Evolutionary conservation across 2,888 invertebrate species (phyloP).

Genomic region (Metallyticus violacea): DNA sequence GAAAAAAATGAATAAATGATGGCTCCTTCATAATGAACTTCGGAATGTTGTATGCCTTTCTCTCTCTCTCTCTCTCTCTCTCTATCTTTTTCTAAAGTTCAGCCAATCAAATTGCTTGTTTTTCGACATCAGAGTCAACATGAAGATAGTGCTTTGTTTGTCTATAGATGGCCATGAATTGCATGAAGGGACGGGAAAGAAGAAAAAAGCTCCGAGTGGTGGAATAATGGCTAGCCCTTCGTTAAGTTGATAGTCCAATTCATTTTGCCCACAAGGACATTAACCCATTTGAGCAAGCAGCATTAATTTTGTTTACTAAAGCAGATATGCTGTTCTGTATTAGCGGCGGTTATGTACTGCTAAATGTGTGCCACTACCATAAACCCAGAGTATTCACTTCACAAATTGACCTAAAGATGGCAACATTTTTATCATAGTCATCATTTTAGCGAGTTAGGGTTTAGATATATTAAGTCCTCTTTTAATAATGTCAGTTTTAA

Average conservation of each 20-base stretch:
- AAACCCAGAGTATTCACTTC: not conserved
- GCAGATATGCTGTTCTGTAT: not conserved
- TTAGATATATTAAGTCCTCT: too few species aligned
- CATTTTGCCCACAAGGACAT: not conserved
- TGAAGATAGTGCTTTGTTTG: not conserved
- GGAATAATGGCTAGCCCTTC: not conserved
- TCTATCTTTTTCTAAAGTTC: too few species aligned
- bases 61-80: too few species aligned
- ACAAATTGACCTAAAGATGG: not conserved
- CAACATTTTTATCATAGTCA: not conserved
- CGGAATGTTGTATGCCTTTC: not conserved
- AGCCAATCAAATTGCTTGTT: not conserved
- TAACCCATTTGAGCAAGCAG: not conserved
- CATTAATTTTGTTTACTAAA: not conserved
- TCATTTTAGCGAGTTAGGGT: too few species aligned
- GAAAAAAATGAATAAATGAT: not conserved
- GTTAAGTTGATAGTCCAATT: not conserved
- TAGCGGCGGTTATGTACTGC: not conserved
- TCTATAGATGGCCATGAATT: not conserved
- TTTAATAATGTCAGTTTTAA: too few species aligned
- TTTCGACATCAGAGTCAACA: not conserved
- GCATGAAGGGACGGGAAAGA: not conserved
- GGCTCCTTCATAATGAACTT: not conserved
- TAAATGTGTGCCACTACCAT: not conserved
- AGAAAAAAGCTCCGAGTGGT: not conserved